phyloP scores from a whole-genome alignment of 2,113 vertebrate species.

The Lipotes vexillifer region DNA sequence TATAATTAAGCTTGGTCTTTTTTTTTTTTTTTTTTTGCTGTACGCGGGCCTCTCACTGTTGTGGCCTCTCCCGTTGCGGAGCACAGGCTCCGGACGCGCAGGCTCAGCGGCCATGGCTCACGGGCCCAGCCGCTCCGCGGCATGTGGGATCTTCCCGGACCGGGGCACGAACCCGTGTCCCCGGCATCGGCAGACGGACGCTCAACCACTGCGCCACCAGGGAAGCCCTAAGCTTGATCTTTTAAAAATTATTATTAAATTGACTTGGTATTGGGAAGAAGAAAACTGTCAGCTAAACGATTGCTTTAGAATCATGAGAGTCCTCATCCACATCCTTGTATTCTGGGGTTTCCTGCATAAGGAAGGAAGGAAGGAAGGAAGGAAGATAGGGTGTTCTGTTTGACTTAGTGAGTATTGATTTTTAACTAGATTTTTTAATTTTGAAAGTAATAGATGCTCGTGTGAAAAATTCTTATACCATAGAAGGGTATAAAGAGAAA shows the following conservation, averaged over 20 bases:
- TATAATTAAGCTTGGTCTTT: neutral
- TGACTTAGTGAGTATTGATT: neutral
- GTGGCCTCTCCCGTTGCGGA: too few relatives aligned
- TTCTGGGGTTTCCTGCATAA: neutral
- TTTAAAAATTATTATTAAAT: neutral
- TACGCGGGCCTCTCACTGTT: too few relatives aligned
- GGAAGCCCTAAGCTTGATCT: neutral
- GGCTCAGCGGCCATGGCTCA: too few relatives aligned
- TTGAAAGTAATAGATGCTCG: neutral
- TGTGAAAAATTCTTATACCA: neutral
- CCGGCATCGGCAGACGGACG: too few relatives aligned
- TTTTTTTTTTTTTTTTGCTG: too few relatives aligned
- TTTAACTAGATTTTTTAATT: neutral
- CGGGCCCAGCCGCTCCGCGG: too few relatives aligned
- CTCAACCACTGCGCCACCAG: too few relatives aligned
- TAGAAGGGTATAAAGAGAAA: neutral
- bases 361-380: slow-evolving; percentile 22
- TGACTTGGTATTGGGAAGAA: neutral
- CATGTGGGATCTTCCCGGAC: too few relatives aligned
- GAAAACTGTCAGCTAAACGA: neutral
- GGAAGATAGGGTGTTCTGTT: neutral
- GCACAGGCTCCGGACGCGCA: too few relatives aligned
- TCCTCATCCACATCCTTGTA: neutral
- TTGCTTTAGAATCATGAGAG: neutral
- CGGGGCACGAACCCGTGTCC: too few relatives aligned